phyloP scores from a whole-genome alignment of 2,888 invertebrate species.

The Tridacna crocea region DNA sequence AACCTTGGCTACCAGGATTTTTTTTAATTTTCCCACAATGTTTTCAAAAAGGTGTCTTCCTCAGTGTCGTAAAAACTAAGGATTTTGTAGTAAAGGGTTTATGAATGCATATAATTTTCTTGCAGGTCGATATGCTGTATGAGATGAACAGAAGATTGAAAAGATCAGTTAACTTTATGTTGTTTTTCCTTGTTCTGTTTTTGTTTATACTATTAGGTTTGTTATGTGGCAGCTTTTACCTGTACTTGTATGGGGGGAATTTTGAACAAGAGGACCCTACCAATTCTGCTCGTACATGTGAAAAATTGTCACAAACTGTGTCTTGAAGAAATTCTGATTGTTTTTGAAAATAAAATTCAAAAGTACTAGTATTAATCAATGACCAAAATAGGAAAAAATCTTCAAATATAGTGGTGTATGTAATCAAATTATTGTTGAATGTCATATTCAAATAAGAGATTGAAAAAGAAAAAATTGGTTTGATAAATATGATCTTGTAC shows the following conservation, averaged over 20 bases:
- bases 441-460: too few species aligned
- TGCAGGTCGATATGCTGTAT: conserved; percentile 65
- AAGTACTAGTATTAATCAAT: background rate
- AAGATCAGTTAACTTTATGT: conserved; percentile 45
- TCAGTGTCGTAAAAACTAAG: too few species aligned
- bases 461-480: too few species aligned
- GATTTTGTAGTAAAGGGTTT: too few species aligned
- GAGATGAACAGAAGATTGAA: conserved; percentile 64
- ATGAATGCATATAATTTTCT: too few species aligned
- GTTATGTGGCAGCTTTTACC: background rate
- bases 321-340: background rate
- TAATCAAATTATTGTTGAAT: too few species aligned
- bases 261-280: background rate
- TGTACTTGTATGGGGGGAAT: background rate
- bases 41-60: too few species aligned
- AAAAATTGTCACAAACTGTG: background rate
- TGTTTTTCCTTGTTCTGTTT: conserved; percentile 41
- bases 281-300: background rate
- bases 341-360: background rate
- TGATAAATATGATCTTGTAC: too few species aligned
- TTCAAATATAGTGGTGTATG: too few species aligned
- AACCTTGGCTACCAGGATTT: too few species aligned
- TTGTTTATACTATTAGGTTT: background rate
- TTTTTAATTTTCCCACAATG: too few species aligned
- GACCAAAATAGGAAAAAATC: background rate